Evolutionary conservation across 1,140 invertebrate genomes (phyloP), one percentile per base, ranked within the genome.

Genomic region (Schlechtendalia chinensis): DNA sequence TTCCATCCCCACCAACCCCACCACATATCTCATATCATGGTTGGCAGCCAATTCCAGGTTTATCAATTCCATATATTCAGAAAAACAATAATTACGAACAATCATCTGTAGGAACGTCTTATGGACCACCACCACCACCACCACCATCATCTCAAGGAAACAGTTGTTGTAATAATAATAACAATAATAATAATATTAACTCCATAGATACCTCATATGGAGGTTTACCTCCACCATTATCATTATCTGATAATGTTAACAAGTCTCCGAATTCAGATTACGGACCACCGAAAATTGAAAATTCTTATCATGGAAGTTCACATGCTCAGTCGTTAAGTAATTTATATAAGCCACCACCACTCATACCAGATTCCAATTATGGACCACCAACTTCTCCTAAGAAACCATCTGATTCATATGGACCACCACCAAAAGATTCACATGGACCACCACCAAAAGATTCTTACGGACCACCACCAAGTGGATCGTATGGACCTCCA

Each of bases 21-120:
- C 91, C 91, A 4, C 90, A 92, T 84, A 92, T 93, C 4, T 88
- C 91, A 81, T 94, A 93, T 83, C 93, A 94, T 82, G 93, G 93
- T 19, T 71, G 81, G 72, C 74, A 59, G 86, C 87, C 12, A 84
- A 86, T 59, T 56, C 84, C 11, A 58, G 87, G 75, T 81, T 27
- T 85, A 85, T 3, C 86, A 86, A 6, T 83, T 85, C 72, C 85
- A 85, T 79, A 79, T 50, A 0, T 45, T n/a, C 75, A 79, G 17
- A 22, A 59, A 61, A 59, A 79, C 2, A 63, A 63, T 29, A 58
- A 39, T 27, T 79, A 79, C 2, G 22, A 54, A 47, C 75, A 79
- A 11, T 50, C 58, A 4, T 61, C 75, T 5, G 22, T 61, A n/a
- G 58, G 58, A 12, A 19, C 75, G 10, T 39, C 75, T 5, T 79